Conservation (phyloP, 2,113 vertebrate species). For the Saguinus imperator region DNA sequence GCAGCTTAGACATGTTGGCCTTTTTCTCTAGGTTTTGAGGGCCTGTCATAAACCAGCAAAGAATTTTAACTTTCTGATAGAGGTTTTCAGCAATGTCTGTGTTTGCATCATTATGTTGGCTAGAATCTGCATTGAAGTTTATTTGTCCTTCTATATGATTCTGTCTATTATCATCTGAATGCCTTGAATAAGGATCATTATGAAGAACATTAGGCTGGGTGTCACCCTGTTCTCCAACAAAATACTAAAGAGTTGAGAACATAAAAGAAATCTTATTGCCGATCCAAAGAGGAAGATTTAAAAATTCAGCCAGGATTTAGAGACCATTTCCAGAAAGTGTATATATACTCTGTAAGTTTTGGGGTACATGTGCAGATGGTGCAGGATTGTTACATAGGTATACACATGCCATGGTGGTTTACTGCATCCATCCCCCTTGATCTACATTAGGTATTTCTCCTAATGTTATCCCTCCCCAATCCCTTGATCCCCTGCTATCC, state of each 20-base stretch:
- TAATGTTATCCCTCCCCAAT: too few species aligned
- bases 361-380: too few species aligned
- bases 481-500: too few species aligned
- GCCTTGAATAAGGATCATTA: constrained; percentile 87
- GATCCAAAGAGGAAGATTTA: constrained; percentile 86
- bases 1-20: constrained; percentile 89
- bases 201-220: constrained; percentile 82
- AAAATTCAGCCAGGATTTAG: constrained; percentile 86
- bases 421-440: too few species aligned
- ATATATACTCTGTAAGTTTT: too few species aligned
- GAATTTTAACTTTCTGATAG: constrained; percentile 85
- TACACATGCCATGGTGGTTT: too few species aligned
- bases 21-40: constrained; percentile 90
- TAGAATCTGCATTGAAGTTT: constrained; percentile 86
- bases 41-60: constrained; percentile 95
- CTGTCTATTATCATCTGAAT: constrained; percentile 78
- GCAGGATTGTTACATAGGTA: too few species aligned
- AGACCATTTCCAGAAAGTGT: constrained; percentile 78
- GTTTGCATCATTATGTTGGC: constrained; percentile 87
- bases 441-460: too few species aligned
- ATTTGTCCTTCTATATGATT: constrained; percentile 84
- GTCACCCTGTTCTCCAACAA: constrained; percentile 79
- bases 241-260: constrained; percentile 85
- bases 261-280: constrained; percentile 86
- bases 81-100: constrained; percentile 80